phyloP scores from a whole-genome alignment of 2,113 vertebrate genomes.

The Pomatostomus ruficeps region DNA sequence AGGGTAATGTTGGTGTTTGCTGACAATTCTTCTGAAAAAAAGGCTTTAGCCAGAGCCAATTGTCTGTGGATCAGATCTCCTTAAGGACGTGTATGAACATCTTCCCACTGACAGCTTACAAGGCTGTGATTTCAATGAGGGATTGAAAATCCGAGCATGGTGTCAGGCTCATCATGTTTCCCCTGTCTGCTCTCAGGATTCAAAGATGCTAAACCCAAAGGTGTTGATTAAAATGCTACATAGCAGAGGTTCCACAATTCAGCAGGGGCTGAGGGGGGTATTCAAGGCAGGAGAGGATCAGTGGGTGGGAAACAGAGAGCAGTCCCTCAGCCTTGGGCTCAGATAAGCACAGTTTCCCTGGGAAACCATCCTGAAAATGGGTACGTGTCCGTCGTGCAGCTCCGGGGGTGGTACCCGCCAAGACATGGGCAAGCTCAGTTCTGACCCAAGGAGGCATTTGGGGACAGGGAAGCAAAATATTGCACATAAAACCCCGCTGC shows the following conservation, averaged over 20 bases:
- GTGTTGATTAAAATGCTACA: conserved; percentile 3
- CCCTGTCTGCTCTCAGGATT: background rate
- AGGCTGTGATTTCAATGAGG: conserved; percentile 2
- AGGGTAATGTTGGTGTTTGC: background rate
- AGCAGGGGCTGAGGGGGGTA: background rate
- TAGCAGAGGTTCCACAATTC: background rate
- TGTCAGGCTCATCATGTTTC: background rate
- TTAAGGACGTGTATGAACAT: background rate
- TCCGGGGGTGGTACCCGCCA: background rate
- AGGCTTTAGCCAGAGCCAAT: background rate
- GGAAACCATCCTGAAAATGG: background rate
- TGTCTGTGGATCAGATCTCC: background rate
- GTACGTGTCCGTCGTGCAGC: rapidly evolving
- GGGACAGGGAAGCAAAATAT: background rate
- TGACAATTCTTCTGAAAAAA: background rate
- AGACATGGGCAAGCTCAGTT: background rate
- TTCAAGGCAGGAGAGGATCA: background rate
- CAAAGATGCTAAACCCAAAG: background rate
- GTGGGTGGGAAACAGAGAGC: background rate
- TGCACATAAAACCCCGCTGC: background rate
- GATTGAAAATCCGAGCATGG: background rate
- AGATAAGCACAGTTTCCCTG: background rate
- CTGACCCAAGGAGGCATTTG: background rate
- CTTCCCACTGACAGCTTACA: conserved; percentile 10
- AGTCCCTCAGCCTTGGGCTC: background rate